These are phyloP conservation scores for Tachypleus tridentatus DNA, from an alignment of 1,140 invertebrate species.

Conservation along the genomic window DNA sequence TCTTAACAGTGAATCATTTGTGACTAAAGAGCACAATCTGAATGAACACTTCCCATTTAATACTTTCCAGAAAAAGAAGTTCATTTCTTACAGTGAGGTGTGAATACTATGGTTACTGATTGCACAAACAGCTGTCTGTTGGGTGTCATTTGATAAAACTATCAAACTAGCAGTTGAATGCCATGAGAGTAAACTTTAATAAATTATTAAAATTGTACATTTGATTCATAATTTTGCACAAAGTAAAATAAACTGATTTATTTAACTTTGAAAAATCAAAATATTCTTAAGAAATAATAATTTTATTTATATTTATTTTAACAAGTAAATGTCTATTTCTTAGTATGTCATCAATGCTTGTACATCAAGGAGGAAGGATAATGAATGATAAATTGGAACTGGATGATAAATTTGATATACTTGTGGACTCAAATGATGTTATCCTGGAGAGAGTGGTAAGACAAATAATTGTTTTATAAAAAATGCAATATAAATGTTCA, in stretches of 20 bases:
- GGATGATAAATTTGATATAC: slow-evolving; percentile 58
- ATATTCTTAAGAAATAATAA: background rate
- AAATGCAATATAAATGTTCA: slow-evolving; percentile 4
- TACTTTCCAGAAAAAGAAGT: too few relatives aligned
- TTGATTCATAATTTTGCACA: too few relatives aligned
- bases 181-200: background rate
- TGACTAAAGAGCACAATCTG: too few relatives aligned
- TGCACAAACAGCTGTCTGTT: too few relatives aligned
- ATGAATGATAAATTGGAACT: slow-evolving; percentile 34
- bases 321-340: slow-evolving; percentile 13
- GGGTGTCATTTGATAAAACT: too few relatives aligned
- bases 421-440: slow-evolving; percentile 62
- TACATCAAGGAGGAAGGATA: slow-evolving; percentile 44
- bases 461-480: slow-evolving; percentile 2
- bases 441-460: slow-evolving; percentile 66
- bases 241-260: background rate
- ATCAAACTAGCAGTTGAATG: background rate
- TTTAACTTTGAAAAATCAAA: slow-evolving; percentile 1
- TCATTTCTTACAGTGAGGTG: too few relatives aligned
- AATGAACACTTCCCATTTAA: too few relatives aligned
- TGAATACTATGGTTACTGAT: too few relatives aligned
- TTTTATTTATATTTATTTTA: background rate
- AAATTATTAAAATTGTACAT: background rate
- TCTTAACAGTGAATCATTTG: too few relatives aligned
- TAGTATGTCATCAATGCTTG: slow-evolving; percentile 42